Evolutionary conservation across 2,888 invertebrate genomes (phyloP).

Genomic region (Oligia fasciuncula): DNA sequence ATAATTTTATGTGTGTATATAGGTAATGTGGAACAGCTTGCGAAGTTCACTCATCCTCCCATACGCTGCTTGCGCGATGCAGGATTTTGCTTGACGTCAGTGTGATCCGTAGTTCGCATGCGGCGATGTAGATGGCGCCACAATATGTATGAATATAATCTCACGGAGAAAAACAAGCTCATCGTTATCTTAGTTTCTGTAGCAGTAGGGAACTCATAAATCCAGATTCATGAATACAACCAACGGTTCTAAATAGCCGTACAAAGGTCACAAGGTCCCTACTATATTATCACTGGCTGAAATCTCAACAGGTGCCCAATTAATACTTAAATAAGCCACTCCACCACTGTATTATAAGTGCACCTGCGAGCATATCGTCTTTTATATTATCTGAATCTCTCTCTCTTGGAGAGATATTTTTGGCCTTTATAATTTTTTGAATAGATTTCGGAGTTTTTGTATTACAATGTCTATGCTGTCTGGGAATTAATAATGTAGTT

Average conservation of each 20-base stretch:
- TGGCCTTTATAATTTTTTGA: neutral
- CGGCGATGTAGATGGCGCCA: no score
- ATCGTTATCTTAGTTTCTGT: neutral
- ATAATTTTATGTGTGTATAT: neutral
- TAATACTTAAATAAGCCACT: slow-evolving; percentile 58
- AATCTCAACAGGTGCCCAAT: slow-evolving; percentile 65
- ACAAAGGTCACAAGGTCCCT: slow-evolving; percentile 50
- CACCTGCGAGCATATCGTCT: slow-evolving; percentile 25
- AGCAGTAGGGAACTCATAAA: neutral
- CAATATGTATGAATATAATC: neutral
- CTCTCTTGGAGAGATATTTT: slow-evolving; percentile 4
- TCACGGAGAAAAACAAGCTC: neutral
- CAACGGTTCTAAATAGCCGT: neutral
- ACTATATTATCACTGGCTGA: slow-evolving; percentile 58
- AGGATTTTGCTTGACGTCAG: no score
- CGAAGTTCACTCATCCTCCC: no score
- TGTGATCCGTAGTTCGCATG: no score
- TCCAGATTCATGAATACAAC: neutral
- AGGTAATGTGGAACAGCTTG: no score
- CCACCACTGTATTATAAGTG: slow-evolving; percentile 30
- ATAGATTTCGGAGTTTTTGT: neutral
- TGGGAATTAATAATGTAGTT: neutral
- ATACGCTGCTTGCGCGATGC: no score
- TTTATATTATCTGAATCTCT: slow-evolving; percentile 15
- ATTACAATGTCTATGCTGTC: neutral